Conservation (phyloP, 2,113 vertebrate genomes). For the Meriones unguiculatus region DNA sequence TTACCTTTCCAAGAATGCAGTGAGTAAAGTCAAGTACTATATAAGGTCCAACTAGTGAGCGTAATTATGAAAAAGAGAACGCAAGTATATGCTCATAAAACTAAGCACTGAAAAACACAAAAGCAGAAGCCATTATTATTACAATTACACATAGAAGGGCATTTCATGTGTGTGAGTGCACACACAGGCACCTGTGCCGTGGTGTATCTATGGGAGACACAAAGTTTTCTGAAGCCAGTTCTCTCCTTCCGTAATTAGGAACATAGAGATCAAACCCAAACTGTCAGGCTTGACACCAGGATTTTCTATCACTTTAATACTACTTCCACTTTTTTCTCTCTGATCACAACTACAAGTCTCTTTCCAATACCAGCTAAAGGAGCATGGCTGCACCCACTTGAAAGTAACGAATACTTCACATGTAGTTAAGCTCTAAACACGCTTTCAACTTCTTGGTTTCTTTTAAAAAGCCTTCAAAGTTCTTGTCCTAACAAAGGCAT, state of each 20-base stretch:
- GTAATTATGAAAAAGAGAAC: slow-evolving; percentile 77
- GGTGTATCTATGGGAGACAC: background rate
- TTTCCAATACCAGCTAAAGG: slow-evolving; percentile 5
- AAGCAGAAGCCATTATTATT: slow-evolving; percentile 40
- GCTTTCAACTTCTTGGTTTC: slow-evolving; percentile 6
- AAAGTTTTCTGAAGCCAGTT: no score
- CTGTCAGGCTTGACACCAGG: no score
- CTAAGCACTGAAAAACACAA: slow-evolving; percentile 56
- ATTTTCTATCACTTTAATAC: background rate
- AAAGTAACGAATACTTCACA: background rate
- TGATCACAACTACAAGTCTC: slow-evolving; percentile 58
- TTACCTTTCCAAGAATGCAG: slow-evolving; percentile 79
- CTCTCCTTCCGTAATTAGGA: background rate
- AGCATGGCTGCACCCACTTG: background rate
- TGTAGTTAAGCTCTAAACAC: slow-evolving; percentile 57
- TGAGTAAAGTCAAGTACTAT: slow-evolving; percentile 79
- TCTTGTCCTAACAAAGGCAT: slow-evolving; percentile 51
- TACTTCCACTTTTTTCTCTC: slow-evolving; percentile 61
- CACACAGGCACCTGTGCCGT: background rate
- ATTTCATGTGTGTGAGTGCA: background rate
- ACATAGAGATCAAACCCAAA: no score
- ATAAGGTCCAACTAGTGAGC: slow-evolving; percentile 68
- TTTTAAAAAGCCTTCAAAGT: slow-evolving; percentile 57
- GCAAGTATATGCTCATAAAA: slow-evolving; percentile 33
- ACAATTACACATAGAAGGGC: background rate